Base-by-base conservation (phyloP, 2,888 invertebrate species). In the Loripinus fragilis region DNA sequence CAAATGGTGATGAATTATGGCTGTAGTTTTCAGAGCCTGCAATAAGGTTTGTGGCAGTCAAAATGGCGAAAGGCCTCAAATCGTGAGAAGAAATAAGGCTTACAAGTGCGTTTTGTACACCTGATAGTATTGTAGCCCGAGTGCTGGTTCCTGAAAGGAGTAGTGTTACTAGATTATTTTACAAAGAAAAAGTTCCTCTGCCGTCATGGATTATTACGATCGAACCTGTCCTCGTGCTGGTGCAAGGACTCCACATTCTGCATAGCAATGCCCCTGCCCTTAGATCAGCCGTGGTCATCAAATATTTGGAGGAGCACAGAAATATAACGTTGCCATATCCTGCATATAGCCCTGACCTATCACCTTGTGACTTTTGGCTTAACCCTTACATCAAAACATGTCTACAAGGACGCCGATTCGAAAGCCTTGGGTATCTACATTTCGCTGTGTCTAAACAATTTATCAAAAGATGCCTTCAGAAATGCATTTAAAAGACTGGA, bases 281-380 rank as follows among this genome's bases (percentile, higher is more conserved):
- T 33, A 45, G 33, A n/a, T 69, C 69, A 45, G 69, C 33, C 33
- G n/a, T 69, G 48, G 45, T 48, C 28, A 25, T 42, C 42, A 23
- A 42, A 23, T 69, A 48, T 48, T 45, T 69, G 20, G 42, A 52
- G 25, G 7, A 69, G n/a, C 33, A 48, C 20, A 28, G 30, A 2
- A 69, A 48, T 48, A 60, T 33, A 60, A 60, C 45, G 45, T 69
- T 69, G 38, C 69, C 30, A 69, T 33, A 69, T 25, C 69, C 48
- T 48, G 48, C 69, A 28, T 48, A 69, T 48, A 28, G 48, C 69
- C 69, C 69, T 42, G 42, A 48, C 23, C 42, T 69, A 1, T 42
- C 20, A 28, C 48, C 33, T 28, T 48, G 28, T 48, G 30, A 42
- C 69, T 30, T 69, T 42, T n/a, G 23, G 52, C 52, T 52, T 25